These are phyloP conservation scores for Hippopotamyrus pictus DNA, from an alignment of 2,797 vertebrate species.

Conservation along the genomic window DNA sequence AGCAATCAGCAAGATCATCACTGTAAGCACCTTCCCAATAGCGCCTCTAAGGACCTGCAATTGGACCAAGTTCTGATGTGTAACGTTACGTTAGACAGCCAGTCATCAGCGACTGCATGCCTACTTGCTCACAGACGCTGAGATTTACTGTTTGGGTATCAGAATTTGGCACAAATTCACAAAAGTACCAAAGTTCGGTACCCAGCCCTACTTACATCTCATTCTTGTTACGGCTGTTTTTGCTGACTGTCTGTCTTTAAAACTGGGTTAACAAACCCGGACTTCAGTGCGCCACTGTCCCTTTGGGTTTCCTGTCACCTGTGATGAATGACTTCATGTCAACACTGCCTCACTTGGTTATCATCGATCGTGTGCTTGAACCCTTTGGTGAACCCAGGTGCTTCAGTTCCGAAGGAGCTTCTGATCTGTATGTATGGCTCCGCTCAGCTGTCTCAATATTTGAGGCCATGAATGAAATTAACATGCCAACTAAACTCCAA, in stretches of 20 bases:
- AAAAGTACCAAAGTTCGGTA: neutral
- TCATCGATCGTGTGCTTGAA: neutral
- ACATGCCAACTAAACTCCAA: neutral
- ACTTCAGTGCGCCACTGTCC: neutral
- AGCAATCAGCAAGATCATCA: neutral
- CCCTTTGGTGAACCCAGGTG: neutral
- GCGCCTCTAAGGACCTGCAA: neutral
- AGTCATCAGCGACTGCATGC: neutral
- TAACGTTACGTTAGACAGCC: neutral
- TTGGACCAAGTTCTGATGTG: neutral
- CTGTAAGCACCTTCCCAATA: neutral
- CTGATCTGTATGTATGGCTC: conserved; percentile 1
- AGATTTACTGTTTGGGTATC: neutral
- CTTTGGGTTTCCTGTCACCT: neutral
- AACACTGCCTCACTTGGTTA: neutral
- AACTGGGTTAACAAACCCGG: neutral
- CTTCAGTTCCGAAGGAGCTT: neutral
- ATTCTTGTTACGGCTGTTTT: neutral
- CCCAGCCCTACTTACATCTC: neutral
- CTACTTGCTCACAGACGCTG: neutral
- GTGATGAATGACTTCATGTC: neutral
- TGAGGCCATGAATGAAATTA: neutral
- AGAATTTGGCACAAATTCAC: neutral
- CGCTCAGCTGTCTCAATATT: neutral
- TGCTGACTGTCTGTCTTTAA: neutral